A percentile compares a stretch with the other conserved stretches of the same genome.
These are phyloP conservation scores for Centropyge bicolor DNA, from an alignment of 2,797 vertebrate species.

Conservation along the genomic window DNA sequence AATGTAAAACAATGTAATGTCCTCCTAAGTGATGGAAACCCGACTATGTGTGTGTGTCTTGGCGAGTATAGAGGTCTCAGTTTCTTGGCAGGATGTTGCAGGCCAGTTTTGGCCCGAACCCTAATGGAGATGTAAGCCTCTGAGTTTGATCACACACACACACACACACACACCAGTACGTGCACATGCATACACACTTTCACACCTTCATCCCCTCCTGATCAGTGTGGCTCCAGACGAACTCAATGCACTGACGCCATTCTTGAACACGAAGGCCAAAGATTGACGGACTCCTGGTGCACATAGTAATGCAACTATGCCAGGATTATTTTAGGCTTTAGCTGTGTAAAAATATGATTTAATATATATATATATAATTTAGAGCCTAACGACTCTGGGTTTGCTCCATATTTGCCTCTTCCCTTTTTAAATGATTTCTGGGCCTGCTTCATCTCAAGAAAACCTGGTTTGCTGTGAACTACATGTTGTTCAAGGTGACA, in stretches of 20 bases:
- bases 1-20: too few species aligned
- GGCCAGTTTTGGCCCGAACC: conserved; percentile 67
- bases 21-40: not conserved
- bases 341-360: not conserved
- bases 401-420: not conserved
- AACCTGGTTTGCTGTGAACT: too few species aligned
- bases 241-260: conserved; percentile 57
- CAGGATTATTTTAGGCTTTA: not conserved
- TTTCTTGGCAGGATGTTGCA: conserved; percentile 74
- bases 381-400: not conserved
- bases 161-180: conserved; percentile 4
- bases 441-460: too few species aligned
- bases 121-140: conserved; percentile 77
- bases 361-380: not conserved
- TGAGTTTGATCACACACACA: conserved; percentile 60
- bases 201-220: conserved; percentile 46
- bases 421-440: too few species aligned
- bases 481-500: too few species aligned
- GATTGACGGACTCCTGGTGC: conserved; percentile 8
- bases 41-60: conserved; percentile 57
- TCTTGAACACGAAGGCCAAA: conserved; percentile 21
- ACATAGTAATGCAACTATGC: not conserved
- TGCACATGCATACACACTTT: conserved; percentile 29
- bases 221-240: conserved; percentile 62
- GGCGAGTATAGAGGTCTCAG: conserved; percentile 60